Evolutionary conservation across 2,113 vertebrate genomes (phyloP), one percentile per base, ranked within the genome.

Genomic region (Panurus biarmicus): DNA sequence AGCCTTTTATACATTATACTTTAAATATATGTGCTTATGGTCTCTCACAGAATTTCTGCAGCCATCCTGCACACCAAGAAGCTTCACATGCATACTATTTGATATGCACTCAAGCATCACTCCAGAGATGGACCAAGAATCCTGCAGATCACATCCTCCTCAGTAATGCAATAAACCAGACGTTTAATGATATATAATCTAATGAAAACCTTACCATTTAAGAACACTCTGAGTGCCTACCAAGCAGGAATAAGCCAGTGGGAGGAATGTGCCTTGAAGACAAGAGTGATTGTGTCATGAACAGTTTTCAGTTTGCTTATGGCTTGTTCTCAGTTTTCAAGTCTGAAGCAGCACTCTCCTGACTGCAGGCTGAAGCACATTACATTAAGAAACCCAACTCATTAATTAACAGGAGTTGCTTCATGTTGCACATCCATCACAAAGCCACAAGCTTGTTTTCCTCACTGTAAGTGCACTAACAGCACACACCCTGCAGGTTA

Each of bases 371-470:
- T 56, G 92, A 87, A 81, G 81, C 47, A 87, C 19, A 20, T 19
- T 87, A 44, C 62, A 82, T 82, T 60, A 93, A 69, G 80, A 93
- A 96, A 92, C 53, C 61, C 60, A 94, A 45, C 56, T 87, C 80
- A 95, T 81, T 96, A 96, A 96, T 90, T 84, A 93, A 57, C 33
- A 56, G 40, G 51, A 56, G 26, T 90, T 94, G 91, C 87, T 94
- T 79, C 85, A 71, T 11, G 20, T n/a, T 83, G 75, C 82, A 95
- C 75, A 77, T 91, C 72, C 82, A 85, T 89, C 89, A 87, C 26
- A 76, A 93, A 97, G 67, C 91, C 94, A 83, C 87, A 90, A 88
- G 75, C 75, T 94, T 85, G 82, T 93, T 91, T 91, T 73, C 67
- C 47, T 94, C 66, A 25, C 73, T 86, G 6, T 66, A 89, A 75